phyloP scores from a whole-genome alignment of 2,797 vertebrate species.

The Anabas testudineus region DNA sequence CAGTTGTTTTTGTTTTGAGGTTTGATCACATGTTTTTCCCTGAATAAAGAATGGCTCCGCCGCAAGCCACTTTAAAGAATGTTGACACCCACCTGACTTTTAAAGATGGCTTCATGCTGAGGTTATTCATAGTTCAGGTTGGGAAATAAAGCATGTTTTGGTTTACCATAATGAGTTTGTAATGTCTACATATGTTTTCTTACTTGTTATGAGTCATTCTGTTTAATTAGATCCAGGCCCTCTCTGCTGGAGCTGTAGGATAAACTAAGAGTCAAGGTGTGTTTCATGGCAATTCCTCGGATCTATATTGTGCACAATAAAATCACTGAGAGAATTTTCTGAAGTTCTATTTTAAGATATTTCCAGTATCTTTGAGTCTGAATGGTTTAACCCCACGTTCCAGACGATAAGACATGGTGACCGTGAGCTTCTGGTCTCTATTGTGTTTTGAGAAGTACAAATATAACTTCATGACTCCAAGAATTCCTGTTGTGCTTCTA shows the following conservation, averaged over 20 bases:
- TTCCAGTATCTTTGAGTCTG: neutral
- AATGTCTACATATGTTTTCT: slow-evolving; percentile 9
- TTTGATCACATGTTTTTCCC: slow-evolving; percentile 4
- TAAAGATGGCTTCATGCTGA: neutral
- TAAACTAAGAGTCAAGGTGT: neutral
- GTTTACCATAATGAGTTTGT: neutral
- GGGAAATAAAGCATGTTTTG: neutral
- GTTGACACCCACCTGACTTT: slow-evolving; percentile 9
- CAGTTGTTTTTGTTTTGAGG: neutral
- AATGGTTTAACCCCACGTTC: slow-evolving; percentile 3
- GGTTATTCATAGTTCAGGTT: neutral
- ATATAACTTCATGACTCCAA: neutral
- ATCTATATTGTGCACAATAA: neutral
- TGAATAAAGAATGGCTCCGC: neutral
- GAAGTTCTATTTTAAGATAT: slow-evolving; percentile 13
- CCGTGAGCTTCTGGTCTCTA: neutral
- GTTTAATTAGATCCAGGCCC: neutral
- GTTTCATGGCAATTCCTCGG: neutral
- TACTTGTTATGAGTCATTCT: neutral
- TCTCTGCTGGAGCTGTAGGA: neutral
- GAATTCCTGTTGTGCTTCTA: slow-evolving; percentile 21
- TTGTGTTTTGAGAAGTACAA: too few species aligned
- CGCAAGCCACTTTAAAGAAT: slow-evolving; percentile 20
- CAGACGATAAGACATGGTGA: slow-evolving; percentile 5
- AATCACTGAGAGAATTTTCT: slow-evolving; percentile 28